Conservation (phyloP, 2,888 invertebrate species). For the Pemphredon lugubris region DNA sequence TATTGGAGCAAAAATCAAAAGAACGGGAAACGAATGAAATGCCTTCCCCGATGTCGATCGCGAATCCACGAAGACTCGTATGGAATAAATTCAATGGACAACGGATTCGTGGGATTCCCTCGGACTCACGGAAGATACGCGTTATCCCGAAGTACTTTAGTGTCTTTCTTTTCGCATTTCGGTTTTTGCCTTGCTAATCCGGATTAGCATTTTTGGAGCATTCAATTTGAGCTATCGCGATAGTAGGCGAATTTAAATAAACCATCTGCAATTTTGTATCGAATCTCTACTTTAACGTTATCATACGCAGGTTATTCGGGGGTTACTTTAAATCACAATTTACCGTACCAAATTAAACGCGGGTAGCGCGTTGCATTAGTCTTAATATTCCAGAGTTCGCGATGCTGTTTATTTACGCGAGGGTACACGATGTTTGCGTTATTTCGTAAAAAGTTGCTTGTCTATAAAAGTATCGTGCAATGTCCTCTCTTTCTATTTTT, state of each 20-base stretch:
- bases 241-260: too few relatives aligned
- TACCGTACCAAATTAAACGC: neutral
- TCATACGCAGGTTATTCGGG: neutral
- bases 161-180: too few relatives aligned
- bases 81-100: neutral
- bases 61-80: neutral
- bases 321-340: neutral
- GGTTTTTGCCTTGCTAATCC: too few relatives aligned
- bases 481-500: neutral
- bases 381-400: neutral
- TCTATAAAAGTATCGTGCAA: neutral
- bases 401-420: neutral
- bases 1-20: neutral
- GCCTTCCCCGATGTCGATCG: neutral
- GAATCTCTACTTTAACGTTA: too few relatives aligned
- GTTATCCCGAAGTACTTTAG: too few relatives aligned
- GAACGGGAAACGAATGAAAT: neutral
- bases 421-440: neutral
- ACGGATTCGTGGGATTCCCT: too few relatives aligned
- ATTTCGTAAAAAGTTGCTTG: neutral
- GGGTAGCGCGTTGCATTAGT: neutral
- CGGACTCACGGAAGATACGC: too few relatives aligned
- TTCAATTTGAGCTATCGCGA: too few relatives aligned
- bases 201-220: too few relatives aligned
- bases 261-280: too few relatives aligned